Evolutionary conservation across 2,113 vertebrate species (phyloP).

Genomic region (Barnardius zonarius): DNA sequence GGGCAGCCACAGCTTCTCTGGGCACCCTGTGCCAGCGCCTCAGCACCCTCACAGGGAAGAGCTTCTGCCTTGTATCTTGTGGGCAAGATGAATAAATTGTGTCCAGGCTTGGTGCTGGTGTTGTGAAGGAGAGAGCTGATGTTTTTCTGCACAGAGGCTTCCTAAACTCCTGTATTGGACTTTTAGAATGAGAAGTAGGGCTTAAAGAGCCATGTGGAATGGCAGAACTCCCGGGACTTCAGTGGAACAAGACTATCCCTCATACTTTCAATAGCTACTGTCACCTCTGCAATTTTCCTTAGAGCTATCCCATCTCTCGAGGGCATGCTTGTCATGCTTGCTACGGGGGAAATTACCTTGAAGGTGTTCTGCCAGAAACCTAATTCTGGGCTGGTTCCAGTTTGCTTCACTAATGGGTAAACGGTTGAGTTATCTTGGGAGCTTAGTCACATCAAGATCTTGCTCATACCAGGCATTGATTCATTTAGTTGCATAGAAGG

Average conservation of each 20-base stretch:
- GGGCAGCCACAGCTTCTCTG: not conserved
- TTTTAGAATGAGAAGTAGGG: not conserved
- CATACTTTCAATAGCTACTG: not conserved
- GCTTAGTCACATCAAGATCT: conserved; percentile 52
- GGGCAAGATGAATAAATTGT: too few relatives aligned
- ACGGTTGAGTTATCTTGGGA: conserved; percentile 21
- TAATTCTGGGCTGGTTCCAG: conserved; percentile 4
- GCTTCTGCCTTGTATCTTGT: not conserved
- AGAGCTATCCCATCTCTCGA: not conserved
- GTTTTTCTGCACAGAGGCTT: not conserved
- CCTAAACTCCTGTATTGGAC: not conserved
- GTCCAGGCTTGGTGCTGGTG: not conserved
- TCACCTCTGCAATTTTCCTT: not conserved
- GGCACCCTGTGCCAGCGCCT: not conserved
- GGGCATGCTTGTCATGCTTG: not conserved
- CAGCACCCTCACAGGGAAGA: not conserved
- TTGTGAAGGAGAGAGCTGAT: not conserved
- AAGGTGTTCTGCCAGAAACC: conserved; percentile 25
- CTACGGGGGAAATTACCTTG: not conserved
- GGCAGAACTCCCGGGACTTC: not conserved
- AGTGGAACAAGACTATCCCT: not conserved
- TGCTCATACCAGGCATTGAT: conserved; percentile 35
- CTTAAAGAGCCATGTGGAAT: not conserved
- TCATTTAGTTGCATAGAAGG: conserved; percentile 39
- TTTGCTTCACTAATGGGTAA: conserved; percentile 22